These are phyloP conservation scores for Tachina lurida DNA, from an alignment of 2,888 invertebrate species.

Conservation along the genomic window DNA sequence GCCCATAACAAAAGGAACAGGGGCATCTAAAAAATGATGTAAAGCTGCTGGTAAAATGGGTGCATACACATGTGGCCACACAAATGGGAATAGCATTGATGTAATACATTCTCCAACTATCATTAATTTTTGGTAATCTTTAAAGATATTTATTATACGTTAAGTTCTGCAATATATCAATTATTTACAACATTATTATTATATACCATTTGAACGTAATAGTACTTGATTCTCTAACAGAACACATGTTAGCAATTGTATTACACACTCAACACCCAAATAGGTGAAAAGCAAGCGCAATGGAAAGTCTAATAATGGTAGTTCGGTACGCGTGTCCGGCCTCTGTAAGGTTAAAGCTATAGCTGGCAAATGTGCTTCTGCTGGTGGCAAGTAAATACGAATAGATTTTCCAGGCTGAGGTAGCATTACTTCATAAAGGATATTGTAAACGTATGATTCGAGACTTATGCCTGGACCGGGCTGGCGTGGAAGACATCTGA, in stretches of 20 bases:
- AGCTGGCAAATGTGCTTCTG: constrained; percentile 87
- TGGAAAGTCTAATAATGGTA: constrained; percentile 97
- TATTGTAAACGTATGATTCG: constrained; percentile 97
- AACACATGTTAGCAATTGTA: constrained; percentile 97
- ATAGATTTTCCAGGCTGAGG: constrained; percentile 95
- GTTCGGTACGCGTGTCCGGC: constrained; percentile 90
- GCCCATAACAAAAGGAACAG: constrained; percentile 99
- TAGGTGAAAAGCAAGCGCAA: constrained; percentile 93
- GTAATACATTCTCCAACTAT: constrained; percentile 97
- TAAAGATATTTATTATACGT: constrained; percentile 76
- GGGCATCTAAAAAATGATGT: constrained; percentile 98
- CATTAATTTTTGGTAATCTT: constrained; percentile 98
- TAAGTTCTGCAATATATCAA: not conserved
- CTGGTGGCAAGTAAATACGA: constrained; percentile 88
- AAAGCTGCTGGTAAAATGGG: constrained; percentile 97
- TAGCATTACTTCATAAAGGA: constrained; percentile 96
- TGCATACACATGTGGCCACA: constrained; percentile 99
- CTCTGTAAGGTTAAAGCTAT: constrained; percentile 88
- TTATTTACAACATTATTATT: not conserved
- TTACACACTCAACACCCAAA: constrained; percentile 95
- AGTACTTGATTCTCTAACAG: constrained; percentile 98
- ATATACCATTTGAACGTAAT: constrained; percentile 92
- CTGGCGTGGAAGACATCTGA: constrained; percentile 90
- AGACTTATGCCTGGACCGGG: constrained; percentile 90
- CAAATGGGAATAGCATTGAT: constrained; percentile 95